phyloP scores from a whole-genome alignment of 2,113 vertebrate genomes.

The Okapia johnstoni region DNA sequence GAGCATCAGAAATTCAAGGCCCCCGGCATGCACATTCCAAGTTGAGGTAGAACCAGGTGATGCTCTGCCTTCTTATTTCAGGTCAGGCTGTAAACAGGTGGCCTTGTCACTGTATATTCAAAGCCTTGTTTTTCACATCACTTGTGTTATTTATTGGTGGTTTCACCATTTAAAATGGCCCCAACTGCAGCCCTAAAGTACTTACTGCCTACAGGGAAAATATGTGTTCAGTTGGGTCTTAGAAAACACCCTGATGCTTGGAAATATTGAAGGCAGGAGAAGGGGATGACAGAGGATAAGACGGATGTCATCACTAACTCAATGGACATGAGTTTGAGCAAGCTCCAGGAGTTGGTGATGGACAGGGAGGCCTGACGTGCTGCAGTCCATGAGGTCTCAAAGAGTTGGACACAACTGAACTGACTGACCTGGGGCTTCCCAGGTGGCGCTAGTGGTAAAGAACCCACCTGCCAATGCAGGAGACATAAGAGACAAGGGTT shows the following conservation, averaged over 20 bases:
- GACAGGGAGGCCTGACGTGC: background rate
- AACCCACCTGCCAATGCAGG: background rate
- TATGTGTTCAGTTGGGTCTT: background rate
- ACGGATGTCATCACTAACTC: background rate
- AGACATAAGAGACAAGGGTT: background rate
- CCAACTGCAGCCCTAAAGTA: background rate
- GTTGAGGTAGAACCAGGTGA: background rate
- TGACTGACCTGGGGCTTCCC: background rate
- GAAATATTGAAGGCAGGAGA: background rate
- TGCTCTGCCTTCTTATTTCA: background rate
- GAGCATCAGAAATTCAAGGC: background rate
- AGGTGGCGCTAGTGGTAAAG: background rate
- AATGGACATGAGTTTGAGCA: background rate
- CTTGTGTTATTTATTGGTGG: background rate
- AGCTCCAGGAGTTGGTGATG: background rate
- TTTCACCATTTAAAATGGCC: background rate
- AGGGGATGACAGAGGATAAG: background rate
- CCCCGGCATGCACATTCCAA: background rate
- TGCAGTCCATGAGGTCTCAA: background rate
- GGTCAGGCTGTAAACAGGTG: background rate
- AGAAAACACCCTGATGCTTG: background rate
- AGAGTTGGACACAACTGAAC: accelerated
- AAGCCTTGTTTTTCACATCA: background rate
- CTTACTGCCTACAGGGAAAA: background rate
- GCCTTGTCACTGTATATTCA: background rate